These are phyloP conservation scores for Zaprionus kolodkinae DNA, from an alignment of 1,140 invertebrate genomes.

Conservation along the genomic window DNA sequence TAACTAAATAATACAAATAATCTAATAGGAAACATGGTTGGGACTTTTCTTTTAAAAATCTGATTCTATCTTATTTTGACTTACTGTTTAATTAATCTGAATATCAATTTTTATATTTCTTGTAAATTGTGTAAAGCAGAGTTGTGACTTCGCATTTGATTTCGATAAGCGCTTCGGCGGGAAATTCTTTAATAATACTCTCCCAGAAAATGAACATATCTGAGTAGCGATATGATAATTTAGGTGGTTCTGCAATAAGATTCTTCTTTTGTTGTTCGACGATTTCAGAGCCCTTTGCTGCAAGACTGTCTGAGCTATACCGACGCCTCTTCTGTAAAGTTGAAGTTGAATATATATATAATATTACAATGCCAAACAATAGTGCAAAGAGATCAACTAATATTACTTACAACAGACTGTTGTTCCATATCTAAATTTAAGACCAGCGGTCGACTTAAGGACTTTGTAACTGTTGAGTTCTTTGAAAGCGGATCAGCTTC, in stretches of 20 bases:
- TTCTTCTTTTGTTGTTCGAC: conserved; percentile 18
- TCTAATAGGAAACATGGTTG: no score
- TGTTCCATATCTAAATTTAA: neutral
- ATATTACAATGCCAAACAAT: neutral
- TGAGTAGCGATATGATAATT: neutral
- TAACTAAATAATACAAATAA: no score
- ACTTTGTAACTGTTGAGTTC: neutral
- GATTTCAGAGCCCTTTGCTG: conserved; percentile 2
- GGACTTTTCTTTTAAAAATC: no score
- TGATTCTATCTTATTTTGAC: no score
- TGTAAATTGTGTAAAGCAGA: conserved; percentile 22
- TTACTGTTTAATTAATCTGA: neutral
- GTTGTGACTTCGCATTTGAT: conserved; percentile 32
- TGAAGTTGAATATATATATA: no score
- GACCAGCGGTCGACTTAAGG: neutral
- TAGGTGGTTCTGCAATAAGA: neutral
- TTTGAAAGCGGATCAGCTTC: neutral
- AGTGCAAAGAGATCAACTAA: neutral
- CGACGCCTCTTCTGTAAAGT: conserved; percentile 6
- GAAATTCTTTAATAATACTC: conserved; percentile 28
- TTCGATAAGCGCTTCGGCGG: conserved; percentile 16
- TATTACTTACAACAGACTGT: neutral
- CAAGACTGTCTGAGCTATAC: conserved; percentile 3
- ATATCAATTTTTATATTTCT: conserved; percentile 29
- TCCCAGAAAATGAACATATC: conserved; percentile 30